Evolutionary conservation across 2,113 vertebrate genomes (phyloP), one percentile per base, ranked within the genome.

Genomic region (Numenius arquata): DNA sequence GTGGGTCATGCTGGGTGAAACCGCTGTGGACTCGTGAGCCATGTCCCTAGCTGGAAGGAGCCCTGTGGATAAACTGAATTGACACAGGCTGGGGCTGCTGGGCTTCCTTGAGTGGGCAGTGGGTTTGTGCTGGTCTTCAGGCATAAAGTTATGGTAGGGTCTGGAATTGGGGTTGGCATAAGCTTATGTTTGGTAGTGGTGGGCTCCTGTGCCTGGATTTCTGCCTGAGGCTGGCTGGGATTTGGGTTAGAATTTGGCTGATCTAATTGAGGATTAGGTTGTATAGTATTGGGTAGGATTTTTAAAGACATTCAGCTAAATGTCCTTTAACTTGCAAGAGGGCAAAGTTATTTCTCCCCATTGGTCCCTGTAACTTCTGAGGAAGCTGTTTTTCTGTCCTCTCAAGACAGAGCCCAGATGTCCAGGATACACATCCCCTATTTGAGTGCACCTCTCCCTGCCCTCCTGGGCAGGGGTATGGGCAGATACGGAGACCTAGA

Each of bases 221-320:
- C 38, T 6, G 2, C 40, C 68, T 29, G 12, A 62, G 45, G 25
- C 34, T 0, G 0, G 11, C 25, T n/a, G 32, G 45, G 55, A 55
- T 74, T 63, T n/a, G 26, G 53, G 21, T 36, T 67, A 80, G 45
- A 65, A 50, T 86, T 48, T 67, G 38, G 10, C n/a, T 62, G 59
- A 52, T 70, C 68, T 66, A 1, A 2, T 38, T 55, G 55, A 65
- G 38, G 32, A 30, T 59, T 90, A 27, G 15, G 40, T 81, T 67
- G 43, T 41, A 4, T 45, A 48, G 40, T 41, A 40, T 12, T 25
- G 61, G 27, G n/a, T 83, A 17, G 52, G 47, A 87, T 67, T 84
- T 96, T 77, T 52, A 48, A 86, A 86, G 52, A n/a, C 14, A 21
- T 4, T 38, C 26, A 52, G 25, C 29, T 15, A 38, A 61, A 71